Evolutionary conservation across 2,113 vertebrate genomes (phyloP).

Genomic region (Dromaius novaehollandiae): DNA sequence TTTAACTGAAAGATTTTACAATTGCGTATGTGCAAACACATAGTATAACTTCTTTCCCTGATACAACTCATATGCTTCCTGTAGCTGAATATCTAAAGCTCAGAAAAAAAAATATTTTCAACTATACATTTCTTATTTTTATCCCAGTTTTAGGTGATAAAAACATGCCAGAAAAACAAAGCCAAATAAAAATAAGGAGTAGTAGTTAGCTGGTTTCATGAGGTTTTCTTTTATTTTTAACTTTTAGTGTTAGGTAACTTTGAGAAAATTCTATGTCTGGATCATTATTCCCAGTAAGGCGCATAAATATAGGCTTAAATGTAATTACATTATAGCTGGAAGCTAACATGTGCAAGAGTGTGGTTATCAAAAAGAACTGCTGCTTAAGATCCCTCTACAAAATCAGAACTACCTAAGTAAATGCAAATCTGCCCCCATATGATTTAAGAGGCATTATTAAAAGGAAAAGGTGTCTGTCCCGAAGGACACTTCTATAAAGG

Average conservation of each 20-base stretch:
- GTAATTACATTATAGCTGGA: slow-evolving; percentile 35
- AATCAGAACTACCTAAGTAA: slow-evolving; percentile 27
- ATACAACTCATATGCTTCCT: background rate
- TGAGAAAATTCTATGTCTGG: background rate
- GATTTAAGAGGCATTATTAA: slow-evolving; percentile 33
- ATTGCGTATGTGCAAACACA: background rate
- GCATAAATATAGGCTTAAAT: slow-evolving; percentile 25
- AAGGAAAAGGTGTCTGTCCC: slow-evolving; percentile 30
- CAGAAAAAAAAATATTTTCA: background rate
- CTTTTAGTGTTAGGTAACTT: background rate
- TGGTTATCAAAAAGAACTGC: slow-evolving; percentile 22
- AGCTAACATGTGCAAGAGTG: background rate
- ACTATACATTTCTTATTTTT: background rate
- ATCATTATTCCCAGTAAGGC: background rate
- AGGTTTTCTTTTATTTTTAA: background rate
- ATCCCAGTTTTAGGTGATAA: background rate
- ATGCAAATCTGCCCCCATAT: slow-evolving; percentile 23
- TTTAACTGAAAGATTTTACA: slow-evolving; percentile 26
- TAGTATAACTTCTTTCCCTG: background rate
- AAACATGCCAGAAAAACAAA: background rate
- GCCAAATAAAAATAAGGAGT: background rate
- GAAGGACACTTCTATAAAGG: slow-evolving; percentile 6
- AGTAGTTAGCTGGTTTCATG: slow-evolving; percentile 1
- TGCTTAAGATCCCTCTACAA: background rate
- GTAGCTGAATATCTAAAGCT: background rate